Base-by-base conservation (phyloP, 2,113 vertebrate genomes). In the Psilopogon haemacephalus region DNA sequence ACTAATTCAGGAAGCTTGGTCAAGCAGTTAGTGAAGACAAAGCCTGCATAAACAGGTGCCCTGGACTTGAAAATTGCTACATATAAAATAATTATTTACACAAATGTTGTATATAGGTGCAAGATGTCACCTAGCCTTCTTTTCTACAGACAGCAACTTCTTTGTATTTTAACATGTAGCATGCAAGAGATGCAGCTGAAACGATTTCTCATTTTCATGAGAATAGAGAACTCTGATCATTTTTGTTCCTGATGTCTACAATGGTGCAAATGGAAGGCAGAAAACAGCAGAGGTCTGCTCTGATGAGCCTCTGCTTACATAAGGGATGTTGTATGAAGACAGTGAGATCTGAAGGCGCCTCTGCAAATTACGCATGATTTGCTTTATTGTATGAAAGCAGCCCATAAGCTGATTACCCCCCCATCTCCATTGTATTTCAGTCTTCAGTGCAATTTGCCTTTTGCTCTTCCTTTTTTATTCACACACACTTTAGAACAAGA, bases 401-500 rank as follows among this genome's bases (percentile, higher is more conserved):
- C 8, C 52, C 23, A 54, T 89, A 91, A 96, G 92, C 88, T 93
- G 92, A 94, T 95, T 95, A 89, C 19, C 16, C 11, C 30, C n/a
- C 20, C 48, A 68, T 77, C 62, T 52, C 73, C 73, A 90, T 38
- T 90, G 73, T 88, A 48, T 65, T 96, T 75, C 73, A 71, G 23
- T 32, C 54, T 86, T 68, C 73, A 84, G 14, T 60, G 62, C n/a
- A 89, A 82, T 91, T 90, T 93, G 52, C 30, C 46, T 71, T 80
- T 78, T 94, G 26, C 65, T 80, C 12, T 67, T 56, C 37, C 46
- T 95, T 87, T 89, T 64, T 84, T 46, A 38, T 28, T 90, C 79
- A 46, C 50, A 64, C 48, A 32, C 15, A 38, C 69, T 76, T 93
- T 58, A 69, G 42, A 63, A 69, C 11, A 93, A 60, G 42, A 84